Evolutionary conservation across 2,888 invertebrate species (phyloP), one percentile per base, ranked within the genome.

Genomic region (Stenurella melanura): DNA sequence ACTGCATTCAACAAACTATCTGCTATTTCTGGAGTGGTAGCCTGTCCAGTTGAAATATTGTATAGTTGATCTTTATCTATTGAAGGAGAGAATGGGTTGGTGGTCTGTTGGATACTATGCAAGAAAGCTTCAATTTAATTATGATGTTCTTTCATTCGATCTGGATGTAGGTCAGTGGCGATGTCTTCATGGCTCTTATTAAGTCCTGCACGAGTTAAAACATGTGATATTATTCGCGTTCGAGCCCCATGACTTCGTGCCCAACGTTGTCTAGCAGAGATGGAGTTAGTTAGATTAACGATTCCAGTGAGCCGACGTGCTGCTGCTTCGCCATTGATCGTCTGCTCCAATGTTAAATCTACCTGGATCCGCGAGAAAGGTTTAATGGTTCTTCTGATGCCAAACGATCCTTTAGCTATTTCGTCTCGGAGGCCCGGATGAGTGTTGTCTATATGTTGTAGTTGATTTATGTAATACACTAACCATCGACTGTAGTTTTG

Each of bases 211-310:
- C 18, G 17, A 34, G 15, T 64, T 34, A 26, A 17, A 56, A 64
- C 80, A 61, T 82, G 78, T 63, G 81, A 75, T 12, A 84, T 80
- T 12, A 82, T 74, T 61, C 50, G 50, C 17, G 82, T 75, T 77
- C 81, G 67, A 26, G 79, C 58, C 26, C 74, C 74, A 73, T 84
- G 81, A 64, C 68, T 84, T 70, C 56, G 58, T 88, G 69, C 61
- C 83, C 82, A 86, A 50, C 85, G 73, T 80, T 85, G 85, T 38
- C 85, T 80, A 76, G 84, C 77, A 30, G 73, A 7, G 26, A 77
- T 74, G 26, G 78, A 80, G 77, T 77, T 74, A 17, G 77, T 75
- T 1, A 78, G 67, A 73, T 77, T 17, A 0, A 17, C 54, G 11
- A 79, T 75, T 17, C 79, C 79, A 7, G 76, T 76, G 4, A 77